phyloP scores from a whole-genome alignment of 2,113 vertebrate species.

The Aepyceros melampus region DNA sequence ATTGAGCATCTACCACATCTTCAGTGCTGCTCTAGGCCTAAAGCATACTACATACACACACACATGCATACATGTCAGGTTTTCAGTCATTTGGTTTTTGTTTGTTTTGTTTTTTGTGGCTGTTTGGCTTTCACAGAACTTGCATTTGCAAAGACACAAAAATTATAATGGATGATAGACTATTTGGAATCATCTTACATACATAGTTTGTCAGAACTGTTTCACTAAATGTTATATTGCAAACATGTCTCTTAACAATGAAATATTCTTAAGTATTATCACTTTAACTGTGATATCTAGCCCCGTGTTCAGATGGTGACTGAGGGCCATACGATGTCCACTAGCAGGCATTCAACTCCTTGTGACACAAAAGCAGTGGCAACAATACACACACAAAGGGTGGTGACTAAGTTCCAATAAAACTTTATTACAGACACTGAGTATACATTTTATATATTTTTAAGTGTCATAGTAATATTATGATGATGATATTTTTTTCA shows the following conservation, averaged over 20 bases:
- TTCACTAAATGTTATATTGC: not conserved
- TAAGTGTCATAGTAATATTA: not conserved
- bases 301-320: not conserved
- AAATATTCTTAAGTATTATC: not conserved
- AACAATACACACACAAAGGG: not conserved
- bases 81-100: not conserved
- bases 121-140: not conserved
- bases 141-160: not conserved
- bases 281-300: not conserved
- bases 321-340: not conserved
- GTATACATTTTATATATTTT: not conserved
- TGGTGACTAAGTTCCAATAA: not conserved
- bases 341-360: not conserved
- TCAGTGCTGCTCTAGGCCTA: not conserved
- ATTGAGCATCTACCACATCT: not conserved
- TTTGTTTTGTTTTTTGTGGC: not conserved
- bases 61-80: not conserved
- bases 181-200: not conserved
- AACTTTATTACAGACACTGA: not conserved
- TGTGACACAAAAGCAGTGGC: not conserved
- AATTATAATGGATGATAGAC: not conserved
- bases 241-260: not conserved
- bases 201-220: not conserved
- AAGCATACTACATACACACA: not conserved
- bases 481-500: not conserved